These are phyloP conservation scores for Papilio gigon DNA, from an alignment of 2,888 invertebrate species.

Conservation along the genomic window DNA sequence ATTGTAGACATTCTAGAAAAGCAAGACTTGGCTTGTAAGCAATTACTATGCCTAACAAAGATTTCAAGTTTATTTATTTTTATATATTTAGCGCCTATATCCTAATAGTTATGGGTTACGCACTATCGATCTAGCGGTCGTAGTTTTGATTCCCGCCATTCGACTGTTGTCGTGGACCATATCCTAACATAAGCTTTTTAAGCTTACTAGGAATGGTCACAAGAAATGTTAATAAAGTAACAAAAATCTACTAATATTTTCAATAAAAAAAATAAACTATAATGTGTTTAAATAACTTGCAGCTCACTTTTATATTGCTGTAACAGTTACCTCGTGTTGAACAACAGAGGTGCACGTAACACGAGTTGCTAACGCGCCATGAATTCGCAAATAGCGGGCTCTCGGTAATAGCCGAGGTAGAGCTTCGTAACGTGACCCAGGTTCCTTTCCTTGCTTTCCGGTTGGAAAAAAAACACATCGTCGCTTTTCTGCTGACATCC, in stretches of 20 bases:
- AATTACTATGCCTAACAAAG: neutral
- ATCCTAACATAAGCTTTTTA: too few species aligned
- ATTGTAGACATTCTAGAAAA: neutral
- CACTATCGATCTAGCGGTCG: too few species aligned
- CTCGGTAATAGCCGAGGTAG: constrained; percentile 60
- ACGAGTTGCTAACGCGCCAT: constrained; percentile 36
- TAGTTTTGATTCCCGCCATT: too few species aligned
- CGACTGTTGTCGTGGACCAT: too few species aligned
- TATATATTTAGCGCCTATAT: too few species aligned
- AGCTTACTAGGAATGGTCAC: too few species aligned
- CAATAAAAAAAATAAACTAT: neutral
- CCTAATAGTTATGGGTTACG: too few species aligned
- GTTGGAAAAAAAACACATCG: constrained; percentile 36
- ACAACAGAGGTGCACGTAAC: constrained; percentile 28
- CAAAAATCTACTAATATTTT: too few species aligned
- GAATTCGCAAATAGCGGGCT: constrained; percentile 48
- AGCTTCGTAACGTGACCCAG: constrained; percentile 48
- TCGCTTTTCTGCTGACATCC: too few species aligned
- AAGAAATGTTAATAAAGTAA: too few species aligned
- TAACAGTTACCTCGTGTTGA: constrained; percentile 35
- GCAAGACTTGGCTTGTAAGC: neutral
- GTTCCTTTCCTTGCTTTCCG: constrained; percentile 23
- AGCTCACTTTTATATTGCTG: constrained; percentile 8
- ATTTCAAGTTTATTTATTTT: too few species aligned
- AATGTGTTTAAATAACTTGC: neutral